phyloP scores from a whole-genome alignment of 2,113 vertebrate species.

The Hyperopisus bebe region DNA sequence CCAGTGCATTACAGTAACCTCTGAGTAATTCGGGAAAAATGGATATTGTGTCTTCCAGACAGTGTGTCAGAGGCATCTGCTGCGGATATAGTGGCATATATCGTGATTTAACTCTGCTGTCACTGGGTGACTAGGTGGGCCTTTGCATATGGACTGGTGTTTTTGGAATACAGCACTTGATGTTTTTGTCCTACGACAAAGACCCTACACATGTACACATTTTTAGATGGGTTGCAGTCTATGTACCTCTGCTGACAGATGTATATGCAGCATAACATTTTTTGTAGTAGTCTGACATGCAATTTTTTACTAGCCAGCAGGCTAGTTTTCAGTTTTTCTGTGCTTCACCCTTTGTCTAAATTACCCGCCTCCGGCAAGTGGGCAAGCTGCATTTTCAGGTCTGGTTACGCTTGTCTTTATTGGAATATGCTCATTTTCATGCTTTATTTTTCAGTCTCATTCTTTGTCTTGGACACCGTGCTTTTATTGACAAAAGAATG shows the following conservation, averaged over 20 bases:
- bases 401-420: neutral
- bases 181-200: neutral
- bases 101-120: neutral
- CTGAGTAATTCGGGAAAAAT: neutral
- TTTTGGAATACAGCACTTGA: neutral
- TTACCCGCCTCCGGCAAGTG: neutral
- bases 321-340: neutral
- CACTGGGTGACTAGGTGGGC: neutral
- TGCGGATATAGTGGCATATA: neutral
- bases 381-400: neutral
- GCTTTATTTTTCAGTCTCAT: neutral
- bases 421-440: neutral
- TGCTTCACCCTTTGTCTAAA: neutral
- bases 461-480: neutral
- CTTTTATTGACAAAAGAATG: neutral
- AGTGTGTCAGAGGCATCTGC: constrained; percentile 10
- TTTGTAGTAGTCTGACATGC: neutral
- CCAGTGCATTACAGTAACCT: neutral
- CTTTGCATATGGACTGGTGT: neutral
- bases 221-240: neutral
- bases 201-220: neutral
- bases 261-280: neutral
- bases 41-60: neutral
- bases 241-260: neutral
- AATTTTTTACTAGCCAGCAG: neutral